Percentiles rank a stretch among this genome's conserved stretches.
These are phyloP conservation scores for Ictidomys tridecemlineatus DNA, from an alignment of 2,113 vertebrate genomes.

Conservation along the genomic window DNA sequence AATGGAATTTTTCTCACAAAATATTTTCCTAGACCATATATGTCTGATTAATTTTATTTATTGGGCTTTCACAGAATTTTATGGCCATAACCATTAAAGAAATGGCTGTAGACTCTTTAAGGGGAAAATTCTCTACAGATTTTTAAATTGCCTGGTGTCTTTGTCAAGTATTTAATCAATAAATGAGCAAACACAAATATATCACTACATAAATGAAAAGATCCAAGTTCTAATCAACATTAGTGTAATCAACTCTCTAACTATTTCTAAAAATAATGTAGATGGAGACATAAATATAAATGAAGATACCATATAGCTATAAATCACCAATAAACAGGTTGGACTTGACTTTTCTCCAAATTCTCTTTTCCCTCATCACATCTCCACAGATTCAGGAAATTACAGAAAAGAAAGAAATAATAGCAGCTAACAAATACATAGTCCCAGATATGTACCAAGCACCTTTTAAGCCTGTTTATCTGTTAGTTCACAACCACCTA, in stretches of 20 bases:
- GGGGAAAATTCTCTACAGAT: background rate
- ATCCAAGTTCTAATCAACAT: background rate
- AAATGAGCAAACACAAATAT: background rate
- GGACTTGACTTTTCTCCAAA: background rate
- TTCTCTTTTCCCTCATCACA: background rate
- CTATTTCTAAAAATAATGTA: background rate
- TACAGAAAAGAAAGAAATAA: background rate
- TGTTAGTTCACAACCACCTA: background rate
- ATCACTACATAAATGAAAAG: background rate
- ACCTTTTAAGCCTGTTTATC: background rate
- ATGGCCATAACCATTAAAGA: background rate
- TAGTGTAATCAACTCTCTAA: background rate
- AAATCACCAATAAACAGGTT: background rate
- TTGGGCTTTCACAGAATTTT: background rate
- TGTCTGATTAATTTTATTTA: conserved; percentile 8
- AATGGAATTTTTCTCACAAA: background rate
- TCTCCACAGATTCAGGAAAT: background rate
- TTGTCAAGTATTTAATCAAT: background rate
- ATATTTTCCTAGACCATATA: background rate
- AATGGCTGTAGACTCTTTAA: background rate
- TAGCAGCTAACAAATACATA: background rate
- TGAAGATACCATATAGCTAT: background rate
- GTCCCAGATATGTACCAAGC: background rate
- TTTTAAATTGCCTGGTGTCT: background rate
- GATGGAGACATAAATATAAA: background rate